Evolutionary conservation across 2,113 vertebrate species (phyloP).

Genomic region (Hydrolagus affinis): DNA sequence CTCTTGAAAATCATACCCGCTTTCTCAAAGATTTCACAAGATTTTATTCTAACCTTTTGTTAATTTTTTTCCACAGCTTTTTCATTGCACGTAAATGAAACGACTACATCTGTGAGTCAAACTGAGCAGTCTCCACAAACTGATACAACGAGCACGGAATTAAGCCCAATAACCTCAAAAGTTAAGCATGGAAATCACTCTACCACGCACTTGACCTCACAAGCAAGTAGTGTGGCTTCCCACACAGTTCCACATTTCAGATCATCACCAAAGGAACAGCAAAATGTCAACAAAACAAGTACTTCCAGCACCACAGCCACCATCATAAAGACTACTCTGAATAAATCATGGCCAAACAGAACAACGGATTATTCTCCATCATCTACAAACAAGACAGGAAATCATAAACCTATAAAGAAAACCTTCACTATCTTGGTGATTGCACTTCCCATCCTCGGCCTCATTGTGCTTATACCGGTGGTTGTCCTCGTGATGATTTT

Average conservation of each 20-base stretch:
- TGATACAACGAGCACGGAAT: background rate
- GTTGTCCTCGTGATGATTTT: background rate
- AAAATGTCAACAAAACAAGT: background rate
- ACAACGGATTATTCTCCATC: background rate
- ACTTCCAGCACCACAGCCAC: background rate
- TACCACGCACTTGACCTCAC: background rate
- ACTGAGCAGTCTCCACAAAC: background rate
- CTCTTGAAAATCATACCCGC: background rate
- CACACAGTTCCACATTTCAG: background rate
- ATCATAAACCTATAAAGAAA: background rate
- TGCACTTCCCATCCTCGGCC: background rate
- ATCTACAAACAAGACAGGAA: background rate
- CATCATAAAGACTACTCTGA: background rate
- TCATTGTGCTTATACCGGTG: background rate
- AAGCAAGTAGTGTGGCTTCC: background rate
- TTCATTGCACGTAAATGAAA: constrained; percentile 6
- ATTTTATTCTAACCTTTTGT: background rate
- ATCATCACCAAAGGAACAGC: background rate
- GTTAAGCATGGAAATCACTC: background rate
- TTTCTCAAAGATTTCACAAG: background rate
- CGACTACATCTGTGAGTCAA: background rate
- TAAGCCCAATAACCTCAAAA: background rate
- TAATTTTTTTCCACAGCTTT: constrained; percentile 6
- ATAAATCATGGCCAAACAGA: background rate
- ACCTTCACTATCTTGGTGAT: background rate